These are phyloP conservation scores for Strongylocentrotus purpuratus DNA, from an alignment of 35 echinoderm and acorn worm genomes.

Conservation along the genomic window DNA sequence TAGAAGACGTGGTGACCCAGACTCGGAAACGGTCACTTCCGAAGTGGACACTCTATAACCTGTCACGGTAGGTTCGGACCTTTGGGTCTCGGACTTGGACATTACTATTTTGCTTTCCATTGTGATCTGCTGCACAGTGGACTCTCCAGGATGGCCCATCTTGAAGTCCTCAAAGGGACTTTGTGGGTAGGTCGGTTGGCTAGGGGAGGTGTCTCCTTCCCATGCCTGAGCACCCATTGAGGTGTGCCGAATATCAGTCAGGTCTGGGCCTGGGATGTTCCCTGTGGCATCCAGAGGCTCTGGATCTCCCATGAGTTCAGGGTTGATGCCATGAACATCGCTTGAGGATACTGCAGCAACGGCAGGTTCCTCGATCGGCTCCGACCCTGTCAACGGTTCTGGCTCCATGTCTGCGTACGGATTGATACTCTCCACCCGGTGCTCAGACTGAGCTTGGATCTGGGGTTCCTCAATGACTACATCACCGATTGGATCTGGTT, in stretches of 20 bases:
- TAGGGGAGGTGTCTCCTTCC: slow-evolving; percentile 62
- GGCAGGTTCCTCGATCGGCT: slow-evolving; percentile 58
- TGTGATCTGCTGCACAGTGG: slow-evolving; percentile 77
- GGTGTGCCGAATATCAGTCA: slow-evolving; percentile 67
- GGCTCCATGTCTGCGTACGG: slow-evolving; percentile 77
- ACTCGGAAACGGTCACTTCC: slow-evolving; percentile 91
- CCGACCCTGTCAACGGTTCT: slow-evolving; percentile 36
- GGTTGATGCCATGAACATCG: slow-evolving; percentile 90
- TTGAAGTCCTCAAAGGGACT: slow-evolving; percentile 42
- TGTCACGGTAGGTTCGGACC: slow-evolving; percentile 32
- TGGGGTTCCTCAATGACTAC: slow-evolving; percentile 56
- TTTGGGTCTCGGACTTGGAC: slow-evolving; percentile 43
- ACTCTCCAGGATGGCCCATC: slow-evolving; percentile 57
- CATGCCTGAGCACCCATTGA: slow-evolving; percentile 78
- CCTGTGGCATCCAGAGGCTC: slow-evolving; percentile 69
- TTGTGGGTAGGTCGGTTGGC: background rate
- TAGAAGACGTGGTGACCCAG: slow-evolving; percentile 57
- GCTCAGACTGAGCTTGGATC: slow-evolving; percentile 19
- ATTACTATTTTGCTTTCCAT: slow-evolving; percentile 60
- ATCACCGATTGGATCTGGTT: slow-evolving; percentile 71
- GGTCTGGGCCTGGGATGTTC: slow-evolving; percentile 74
- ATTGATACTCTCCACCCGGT: slow-evolving; percentile 36
- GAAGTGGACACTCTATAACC: slow-evolving; percentile 42
- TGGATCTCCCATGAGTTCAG: slow-evolving; percentile 76
- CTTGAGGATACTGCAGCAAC: slow-evolving; percentile 68